Base-by-base conservation (phyloP, 2,888 invertebrate species). In the Liodrosophila aerea region DNA sequence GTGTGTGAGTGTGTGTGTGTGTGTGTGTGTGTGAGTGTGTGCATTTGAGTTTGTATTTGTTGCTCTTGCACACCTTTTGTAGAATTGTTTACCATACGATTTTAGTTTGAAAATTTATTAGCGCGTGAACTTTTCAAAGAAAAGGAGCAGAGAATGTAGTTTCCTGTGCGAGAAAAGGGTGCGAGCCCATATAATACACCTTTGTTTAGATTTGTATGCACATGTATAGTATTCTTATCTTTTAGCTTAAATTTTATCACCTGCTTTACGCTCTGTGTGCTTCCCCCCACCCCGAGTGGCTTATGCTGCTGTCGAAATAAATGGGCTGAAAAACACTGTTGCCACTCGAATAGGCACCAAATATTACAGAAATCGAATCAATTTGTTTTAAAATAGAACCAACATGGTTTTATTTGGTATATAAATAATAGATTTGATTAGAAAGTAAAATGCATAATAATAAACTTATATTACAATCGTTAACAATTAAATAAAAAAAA, bases 61-160 rank as follows among this genome's bases (percentile, higher is more conserved):
- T 12, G 15, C 13, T 53, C 45, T 57, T 67, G 36, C 39, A 18
- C 30, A 51, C 33, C 51, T 43, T 53, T 59, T 59, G 46, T 50
- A 13, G 46, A 15, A 30, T 53, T 72, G 70, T 60, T 70, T 69
- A 61, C 5, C 54, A 51, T 36, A 44, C 34, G 11, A 37, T 44
- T 53, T 57, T 47, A 36, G 57, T 54, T 54, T 4, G 12, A 58
- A 22, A 67, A 67, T 62, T 68, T 58, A 34, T 43, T 52, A 41
- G 54, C 47, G 53, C 47, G 33, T 57, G 16, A 57, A 54, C 34
- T 45, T 53, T 34, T 33, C 8, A 39, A 33, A 44, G 22, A 37
- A 15, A 5, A 3, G 30, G 37, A 13, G 7, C 27, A 54, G 11
- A 18, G 33, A 53, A 47, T 54, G 41, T 18, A 41, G 40, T 73